Base-by-base conservation (phyloP, 2,888 invertebrate genomes). In the Laspeyria flexula region DNA sequence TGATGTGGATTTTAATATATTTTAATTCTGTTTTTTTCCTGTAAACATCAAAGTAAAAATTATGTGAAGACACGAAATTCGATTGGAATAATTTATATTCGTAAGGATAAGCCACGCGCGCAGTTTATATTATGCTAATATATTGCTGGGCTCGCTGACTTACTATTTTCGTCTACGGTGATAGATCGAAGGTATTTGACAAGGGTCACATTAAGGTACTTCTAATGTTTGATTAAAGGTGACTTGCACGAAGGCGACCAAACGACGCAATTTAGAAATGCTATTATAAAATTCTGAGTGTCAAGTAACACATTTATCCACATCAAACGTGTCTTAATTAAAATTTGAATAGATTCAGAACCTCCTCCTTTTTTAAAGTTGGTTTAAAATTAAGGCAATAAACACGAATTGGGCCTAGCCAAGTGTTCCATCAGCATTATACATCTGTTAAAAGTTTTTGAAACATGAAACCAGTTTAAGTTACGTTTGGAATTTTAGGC, bases 121-220 rank as follows among this genome's bases (percentile, higher is more conserved):
- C 49, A 58, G 60, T 60, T 67, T 65, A 55, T 55, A 46, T 65
- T 60, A 69, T 45, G 60, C 55, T 56, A 60, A 64, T 54, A 50
- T 58, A 60, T 55, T 21, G 49, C 44, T 11, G 43, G 38, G 30
- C 52, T 9, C 39, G 18, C 30, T 53, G 55, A 63, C 60, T 55
- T 55, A 48, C 43, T 46, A 39, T 35, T 21, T 18, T 30, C 29
- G 47, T 58, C 35, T 59, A 53, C 46, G 60, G 73, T 69, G 71
- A 76, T 73, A 72, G 70, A 74, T 72, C 58, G 71, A 56, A 60
- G 57, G 59, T 65, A 65, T 70, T 73, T 82, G 81, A 82, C 65
- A 75, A 73, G 80, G 81, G 81, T 82, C 65, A 51, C 60, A 45
- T 62, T 55, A 58, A 54, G 49, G 46, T 42, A 55, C 65, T 59